Evolutionary conservation across 2,797 vertebrate species (phyloP).

Genomic region (Borostomias antarcticus): DNA sequence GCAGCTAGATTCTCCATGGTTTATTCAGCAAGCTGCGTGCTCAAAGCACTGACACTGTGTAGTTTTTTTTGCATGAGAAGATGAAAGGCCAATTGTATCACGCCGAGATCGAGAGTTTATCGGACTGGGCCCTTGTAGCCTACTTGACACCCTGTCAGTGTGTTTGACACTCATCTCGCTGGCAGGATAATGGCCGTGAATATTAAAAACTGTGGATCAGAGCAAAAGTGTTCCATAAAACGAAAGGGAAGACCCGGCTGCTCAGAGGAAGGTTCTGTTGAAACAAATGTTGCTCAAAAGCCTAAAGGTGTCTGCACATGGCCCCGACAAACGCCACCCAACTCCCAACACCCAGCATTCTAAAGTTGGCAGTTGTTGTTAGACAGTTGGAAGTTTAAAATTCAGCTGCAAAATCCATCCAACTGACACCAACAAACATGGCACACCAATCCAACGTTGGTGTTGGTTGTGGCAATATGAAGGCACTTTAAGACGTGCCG

Average conservation of each 20-base stretch:
- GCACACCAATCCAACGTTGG: too few relatives aligned
- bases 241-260: too few relatives aligned
- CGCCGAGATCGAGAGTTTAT: slow-evolving; percentile 48
- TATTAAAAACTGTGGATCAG: slow-evolving; percentile 38
- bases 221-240: slow-evolving; percentile 2
- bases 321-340: too few relatives aligned
- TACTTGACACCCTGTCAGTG: slow-evolving; percentile 51
- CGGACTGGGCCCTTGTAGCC: slow-evolving; percentile 38
- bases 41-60: slow-evolving; percentile 32
- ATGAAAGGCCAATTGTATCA: slow-evolving; percentile 57
- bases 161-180: slow-evolving; percentile 45
- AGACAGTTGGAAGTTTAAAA: neutral
- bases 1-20: slow-evolving; percentile 45
- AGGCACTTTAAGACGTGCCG: too few relatives aligned
- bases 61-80: slow-evolving; percentile 22
- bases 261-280: neutral
- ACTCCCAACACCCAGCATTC: too few relatives aligned
- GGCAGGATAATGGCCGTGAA: slow-evolving; percentile 48
- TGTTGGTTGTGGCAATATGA: too few relatives aligned
- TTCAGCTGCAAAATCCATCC: too few relatives aligned
- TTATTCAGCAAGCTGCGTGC: slow-evolving; percentile 49
- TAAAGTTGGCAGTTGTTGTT: too few relatives aligned
- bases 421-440: too few relatives aligned
- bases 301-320: too few relatives aligned
- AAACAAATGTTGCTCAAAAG: too few relatives aligned